Conservation (phyloP, 2,888 invertebrate species). For the Agriopis leucophaearia region DNA sequence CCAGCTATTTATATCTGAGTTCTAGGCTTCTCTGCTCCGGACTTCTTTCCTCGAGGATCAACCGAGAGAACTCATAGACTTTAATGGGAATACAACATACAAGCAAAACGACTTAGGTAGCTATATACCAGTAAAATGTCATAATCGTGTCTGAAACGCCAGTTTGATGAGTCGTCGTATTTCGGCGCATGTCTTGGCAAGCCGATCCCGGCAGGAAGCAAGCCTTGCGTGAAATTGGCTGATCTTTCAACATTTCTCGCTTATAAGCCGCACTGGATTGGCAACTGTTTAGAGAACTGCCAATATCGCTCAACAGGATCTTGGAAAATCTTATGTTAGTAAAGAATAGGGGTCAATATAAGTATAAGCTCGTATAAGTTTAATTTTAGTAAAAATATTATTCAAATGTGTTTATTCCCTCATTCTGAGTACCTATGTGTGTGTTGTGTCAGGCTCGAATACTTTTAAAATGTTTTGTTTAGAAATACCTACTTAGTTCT, state of each 20-base stretch:
- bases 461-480: no score
- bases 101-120: no score
- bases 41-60: no score
- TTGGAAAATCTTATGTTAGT: neutral
- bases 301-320: neutral
- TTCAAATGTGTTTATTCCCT: no score
- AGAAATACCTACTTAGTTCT: no score
- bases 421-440: no score
- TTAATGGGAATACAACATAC: neutral
- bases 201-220: slow-evolving; percentile 8
- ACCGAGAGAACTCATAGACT: no score
- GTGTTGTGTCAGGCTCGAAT: no score
- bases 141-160: slow-evolving; percentile 3
- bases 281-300: slow-evolving; percentile 12
- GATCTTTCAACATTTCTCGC: slow-evolving; percentile 23
- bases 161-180: neutral
- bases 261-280: slow-evolving; percentile 1
- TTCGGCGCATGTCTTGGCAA: slow-evolving; percentile 3
- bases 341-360: no score
- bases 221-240: slow-evolving; percentile 29
- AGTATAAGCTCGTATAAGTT: neutral
- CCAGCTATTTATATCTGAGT: no score
- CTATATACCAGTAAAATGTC: slow-evolving; percentile 2
- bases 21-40: no score
- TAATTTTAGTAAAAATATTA: neutral